Conservation (phyloP, 2,113 vertebrate species). For the human (Homo sapiens) region GRCh38 chr2:163731501-163732000, state of each 20-base stretch:
- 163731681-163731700: slow-evolving; percentile 27
- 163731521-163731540: slow-evolving; percentile 31
- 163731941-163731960: slow-evolving; percentile 76
- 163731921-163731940: slow-evolving; percentile 81
- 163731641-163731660: slow-evolving; percentile 50
- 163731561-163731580: background rate
- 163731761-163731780: slow-evolving; percentile 60
- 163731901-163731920: slow-evolving; percentile 83
- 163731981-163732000: slow-evolving; percentile 66
- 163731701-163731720: slow-evolving; percentile 39
- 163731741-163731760: slow-evolving; percentile 52
- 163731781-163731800: slow-evolving; percentile 61
- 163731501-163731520: slow-evolving; percentile 60
- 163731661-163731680: slow-evolving; percentile 14
- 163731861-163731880: slow-evolving; percentile 82
- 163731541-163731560: background rate
- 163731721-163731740: slow-evolving; percentile 45
- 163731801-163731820: slow-evolving; percentile 77
- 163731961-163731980: slow-evolving; percentile 69
- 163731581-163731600: slow-evolving; percentile 23
- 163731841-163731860: slow-evolving; percentile 85
- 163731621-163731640: background rate
- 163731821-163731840: slow-evolving; percentile 83
- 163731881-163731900: slow-evolving; percentile 84
- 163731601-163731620: slow-evolving; percentile 2